Evolutionary conservation across 35 echinoderm and acorn worm species (phyloP).

Genomic region (Amphiura filiformis): DNA sequence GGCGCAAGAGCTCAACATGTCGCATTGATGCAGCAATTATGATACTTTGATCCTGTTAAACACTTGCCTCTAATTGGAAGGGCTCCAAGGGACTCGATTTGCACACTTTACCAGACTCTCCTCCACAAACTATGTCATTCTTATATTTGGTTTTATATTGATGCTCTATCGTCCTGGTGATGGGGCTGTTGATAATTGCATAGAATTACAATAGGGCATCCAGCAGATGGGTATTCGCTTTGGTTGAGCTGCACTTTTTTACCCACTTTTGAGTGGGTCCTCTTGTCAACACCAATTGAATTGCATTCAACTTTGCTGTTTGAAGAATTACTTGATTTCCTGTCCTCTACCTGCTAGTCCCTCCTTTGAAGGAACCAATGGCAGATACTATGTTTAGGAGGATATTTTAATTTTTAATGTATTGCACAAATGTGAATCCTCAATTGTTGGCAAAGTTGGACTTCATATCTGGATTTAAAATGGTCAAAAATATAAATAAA

Average conservation of each 20-base stretch:
- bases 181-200: neutral
- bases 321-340: slow-evolving; percentile 1
- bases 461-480: too few species aligned
- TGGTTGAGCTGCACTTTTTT: neutral
- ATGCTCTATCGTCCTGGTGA: neutral
- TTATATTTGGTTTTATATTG: neutral
- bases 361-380: too few species aligned
- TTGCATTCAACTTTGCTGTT: neutral
- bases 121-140: neutral
- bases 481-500: too few species aligned
- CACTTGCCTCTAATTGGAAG: neutral
- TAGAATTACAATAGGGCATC: neutral
- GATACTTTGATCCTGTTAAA: slow-evolving; percentile 2
- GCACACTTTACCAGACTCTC: neutral
- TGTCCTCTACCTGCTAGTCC: too few species aligned
- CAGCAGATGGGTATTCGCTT: neutral
- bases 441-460: too few species aligned
- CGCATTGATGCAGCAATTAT: neutral
- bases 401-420: too few species aligned
- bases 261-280: neutral
- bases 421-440: too few species aligned
- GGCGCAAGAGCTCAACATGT: neutral
- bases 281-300: slow-evolving; percentile 4
- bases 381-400: too few species aligned
- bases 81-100: neutral